These are phyloP conservation scores for Anas platyrhynchos DNA, from an alignment of 2,113 vertebrate genomes.

Conservation along the genomic window DNA sequence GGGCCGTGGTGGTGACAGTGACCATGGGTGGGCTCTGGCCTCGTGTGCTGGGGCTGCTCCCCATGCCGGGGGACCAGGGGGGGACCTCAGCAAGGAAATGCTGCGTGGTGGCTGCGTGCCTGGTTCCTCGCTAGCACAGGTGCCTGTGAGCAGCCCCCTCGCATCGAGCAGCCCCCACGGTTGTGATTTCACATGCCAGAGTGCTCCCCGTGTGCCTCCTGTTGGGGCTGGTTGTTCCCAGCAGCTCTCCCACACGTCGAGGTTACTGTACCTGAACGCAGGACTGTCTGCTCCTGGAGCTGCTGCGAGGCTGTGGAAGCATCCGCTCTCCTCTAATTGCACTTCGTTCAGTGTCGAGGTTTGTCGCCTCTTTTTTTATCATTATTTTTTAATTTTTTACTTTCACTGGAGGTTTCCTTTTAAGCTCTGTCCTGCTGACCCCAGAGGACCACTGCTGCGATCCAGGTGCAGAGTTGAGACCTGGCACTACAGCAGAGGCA, in stretches of 20 bases:
- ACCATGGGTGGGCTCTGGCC: not conserved
- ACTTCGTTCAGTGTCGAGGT: fast-evolving
- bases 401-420: not conserved
- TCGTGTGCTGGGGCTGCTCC: not conserved
- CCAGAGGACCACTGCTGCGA: not conserved
- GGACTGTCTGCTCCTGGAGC: not conserved
- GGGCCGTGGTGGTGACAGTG: not conserved
- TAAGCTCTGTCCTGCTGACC: fast-evolving
- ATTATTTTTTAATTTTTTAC: not conserved
- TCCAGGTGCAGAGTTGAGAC: fast-evolving
- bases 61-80: fast-evolving
- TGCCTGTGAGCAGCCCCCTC: fast-evolving
- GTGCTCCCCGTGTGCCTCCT: fast-evolving
- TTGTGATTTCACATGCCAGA: fast-evolving
- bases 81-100: not conserved
- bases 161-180: fast-evolving
- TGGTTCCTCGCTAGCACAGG: fast-evolving
- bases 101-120: not conserved
- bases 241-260: fast-evolving
- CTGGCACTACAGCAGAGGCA: not conserved
- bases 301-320: not conserved
- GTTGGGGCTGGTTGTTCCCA: not conserved
- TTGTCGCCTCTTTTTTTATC: not conserved
- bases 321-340: not conserved
- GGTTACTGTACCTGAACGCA: no score